phyloP scores from a whole-genome alignment of 2,113 vertebrate species.

The Pachyramphus minor region DNA sequence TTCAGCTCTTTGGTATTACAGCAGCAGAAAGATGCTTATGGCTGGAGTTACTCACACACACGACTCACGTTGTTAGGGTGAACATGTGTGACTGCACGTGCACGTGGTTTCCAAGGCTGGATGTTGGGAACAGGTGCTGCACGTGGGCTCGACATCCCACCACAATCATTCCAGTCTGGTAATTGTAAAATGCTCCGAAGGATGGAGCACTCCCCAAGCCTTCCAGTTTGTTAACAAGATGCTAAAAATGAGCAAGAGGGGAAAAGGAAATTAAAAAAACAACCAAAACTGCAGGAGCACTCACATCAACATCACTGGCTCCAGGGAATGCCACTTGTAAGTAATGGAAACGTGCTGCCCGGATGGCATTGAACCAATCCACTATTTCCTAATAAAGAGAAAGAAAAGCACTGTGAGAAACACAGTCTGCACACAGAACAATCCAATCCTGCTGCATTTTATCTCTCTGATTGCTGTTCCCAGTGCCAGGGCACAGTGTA shows the following conservation, averaged over 20 bases:
- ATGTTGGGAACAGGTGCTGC: not conserved
- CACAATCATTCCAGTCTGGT: not conserved
- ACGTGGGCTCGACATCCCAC: not conserved
- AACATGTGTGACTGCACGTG: rapidly evolving
- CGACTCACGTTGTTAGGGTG: not conserved
- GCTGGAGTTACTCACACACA: not conserved
- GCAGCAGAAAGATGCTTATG: not conserved
- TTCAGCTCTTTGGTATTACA: not conserved
- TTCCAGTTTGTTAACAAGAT: not conserved
- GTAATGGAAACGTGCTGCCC: slow-evolving; percentile 93
- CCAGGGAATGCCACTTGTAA: slow-evolving; percentile 95
- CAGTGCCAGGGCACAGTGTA: not conserved
- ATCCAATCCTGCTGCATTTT: rapidly evolving
- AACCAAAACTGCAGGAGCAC: not conserved
- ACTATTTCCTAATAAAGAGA: slow-evolving; percentile 83
- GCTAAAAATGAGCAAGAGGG: not conserved
- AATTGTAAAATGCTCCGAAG: not conserved
- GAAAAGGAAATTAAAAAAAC: rapidly evolving
- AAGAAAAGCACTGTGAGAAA: not conserved
- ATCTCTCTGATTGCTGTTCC: not conserved
- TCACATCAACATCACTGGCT: slow-evolving; percentile 85
- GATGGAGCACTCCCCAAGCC: not conserved
- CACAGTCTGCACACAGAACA: not conserved
- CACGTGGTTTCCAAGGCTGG: not conserved
- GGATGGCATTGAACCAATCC: slow-evolving; percentile 94